A percentile compares a stretch with the other conserved stretches of the same genome.
These are phyloP conservation scores for Sebastes hubbsi DNA, from an alignment of 2,797 vertebrate species.

Conservation along the genomic window DNA sequence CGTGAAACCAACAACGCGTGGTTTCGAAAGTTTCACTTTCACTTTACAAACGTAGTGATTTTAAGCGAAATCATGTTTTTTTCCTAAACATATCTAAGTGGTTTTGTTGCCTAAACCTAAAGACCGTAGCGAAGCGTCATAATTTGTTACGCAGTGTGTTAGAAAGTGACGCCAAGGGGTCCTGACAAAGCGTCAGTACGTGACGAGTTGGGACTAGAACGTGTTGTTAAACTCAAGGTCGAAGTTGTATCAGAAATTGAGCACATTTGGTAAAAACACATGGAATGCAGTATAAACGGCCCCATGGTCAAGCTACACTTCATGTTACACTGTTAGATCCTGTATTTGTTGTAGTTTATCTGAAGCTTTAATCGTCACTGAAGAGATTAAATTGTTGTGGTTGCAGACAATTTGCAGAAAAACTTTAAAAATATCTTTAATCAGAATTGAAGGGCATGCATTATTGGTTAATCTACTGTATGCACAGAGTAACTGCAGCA, in stretches of 20 bases:
- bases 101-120: not conserved
- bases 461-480: not conserved
- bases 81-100: too few species aligned
- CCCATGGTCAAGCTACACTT: not conserved
- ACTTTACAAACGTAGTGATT: too few species aligned
- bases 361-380: not conserved
- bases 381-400: not conserved
- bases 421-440: not conserved
- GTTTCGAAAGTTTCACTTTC: too few species aligned
- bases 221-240: not conserved
- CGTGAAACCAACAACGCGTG: too few species aligned
- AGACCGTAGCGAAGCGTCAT: fast-evolving
- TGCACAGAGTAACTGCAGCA: constrained; percentile 21
- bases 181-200: not conserved
- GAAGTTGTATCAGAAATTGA: not conserved
- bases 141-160: not conserved
- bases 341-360: not conserved
- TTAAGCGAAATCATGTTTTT: too few species aligned
- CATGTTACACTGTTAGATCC: not conserved
- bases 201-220: not conserved
- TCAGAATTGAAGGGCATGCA: not conserved
- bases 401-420: not conserved
- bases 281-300: not conserved
- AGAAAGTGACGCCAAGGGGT: not conserved
- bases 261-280: not conserved